Conservation (phyloP, 1,140 invertebrate genomes). For the Colletes gigas region DNA sequence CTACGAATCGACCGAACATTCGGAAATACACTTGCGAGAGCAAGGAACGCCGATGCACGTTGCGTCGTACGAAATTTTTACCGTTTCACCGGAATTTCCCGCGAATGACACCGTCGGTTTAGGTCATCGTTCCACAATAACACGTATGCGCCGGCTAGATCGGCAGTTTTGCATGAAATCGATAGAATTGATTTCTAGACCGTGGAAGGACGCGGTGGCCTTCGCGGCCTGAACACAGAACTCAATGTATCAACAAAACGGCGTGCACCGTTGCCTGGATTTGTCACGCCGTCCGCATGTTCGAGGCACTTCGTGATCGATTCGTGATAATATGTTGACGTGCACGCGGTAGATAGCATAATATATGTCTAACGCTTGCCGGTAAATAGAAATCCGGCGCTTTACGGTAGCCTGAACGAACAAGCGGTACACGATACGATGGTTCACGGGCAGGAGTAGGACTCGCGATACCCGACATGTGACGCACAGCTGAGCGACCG, state of each 20-base stretch:
- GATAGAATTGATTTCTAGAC: conserved; percentile 21
- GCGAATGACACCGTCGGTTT: conserved; percentile 8
- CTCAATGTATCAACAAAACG: conserved; percentile 63
- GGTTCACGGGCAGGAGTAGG: conserved; percentile 41
- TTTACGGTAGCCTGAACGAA: conserved; percentile 36
- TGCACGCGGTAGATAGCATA: conserved; percentile 66
- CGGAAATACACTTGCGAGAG: conserved; percentile 9
- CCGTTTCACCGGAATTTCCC: not conserved
- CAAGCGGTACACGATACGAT: conserved; percentile 31
- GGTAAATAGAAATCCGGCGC: conserved; percentile 34
- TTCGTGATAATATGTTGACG: conserved; percentile 47
- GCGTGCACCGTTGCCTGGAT: conserved; percentile 60
- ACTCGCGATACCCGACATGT: conserved; percentile 69
- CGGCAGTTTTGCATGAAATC: conserved; percentile 30
- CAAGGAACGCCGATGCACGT: not conserved
- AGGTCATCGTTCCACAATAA: conserved; percentile 50
- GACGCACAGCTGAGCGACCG: conserved; percentile 79
- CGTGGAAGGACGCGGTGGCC: conserved; percentile 64
- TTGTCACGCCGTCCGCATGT: conserved; percentile 71
- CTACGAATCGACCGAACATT: not conserved
- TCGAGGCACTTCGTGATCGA: conserved; percentile 63
- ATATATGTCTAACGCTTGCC: conserved; percentile 59
- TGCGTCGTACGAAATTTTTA: not conserved
- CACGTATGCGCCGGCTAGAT: conserved; percentile 3
- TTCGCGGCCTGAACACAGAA: conserved; percentile 69